phyloP scores from a whole-genome alignment of 2,797 vertebrate genomes.

The Sebastes taczanowskii region DNA sequence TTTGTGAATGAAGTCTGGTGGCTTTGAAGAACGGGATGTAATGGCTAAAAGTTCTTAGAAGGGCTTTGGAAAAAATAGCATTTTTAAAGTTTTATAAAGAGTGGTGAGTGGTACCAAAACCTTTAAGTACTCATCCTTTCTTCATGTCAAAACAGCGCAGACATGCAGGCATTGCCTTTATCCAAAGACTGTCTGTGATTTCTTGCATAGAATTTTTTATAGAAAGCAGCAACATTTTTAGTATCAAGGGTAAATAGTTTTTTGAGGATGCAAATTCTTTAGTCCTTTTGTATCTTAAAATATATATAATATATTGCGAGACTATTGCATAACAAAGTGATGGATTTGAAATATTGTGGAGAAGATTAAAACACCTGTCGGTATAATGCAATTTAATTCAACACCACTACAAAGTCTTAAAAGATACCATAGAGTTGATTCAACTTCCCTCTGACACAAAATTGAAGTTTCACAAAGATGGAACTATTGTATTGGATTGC shows the following conservation, averaged over 20 bases:
- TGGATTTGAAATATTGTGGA: background rate
- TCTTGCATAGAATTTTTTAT: background rate
- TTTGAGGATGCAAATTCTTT: background rate
- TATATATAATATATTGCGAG: background rate
- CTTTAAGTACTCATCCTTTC: too few relatives aligned
- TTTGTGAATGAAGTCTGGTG: too few relatives aligned
- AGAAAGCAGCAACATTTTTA: background rate
- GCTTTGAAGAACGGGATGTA: rapidly evolving
- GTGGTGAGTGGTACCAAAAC: too few relatives aligned
- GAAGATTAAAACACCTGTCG: background rate
- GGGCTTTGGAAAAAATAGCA: too few relatives aligned
- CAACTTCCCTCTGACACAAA: background rate
- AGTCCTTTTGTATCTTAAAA: background rate
- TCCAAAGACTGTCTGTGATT: background rate
- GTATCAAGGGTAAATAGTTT: background rate
- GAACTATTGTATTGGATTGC: background rate
- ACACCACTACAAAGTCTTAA: too few relatives aligned
- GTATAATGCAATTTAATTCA: background rate
- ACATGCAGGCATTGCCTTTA: too few relatives aligned
- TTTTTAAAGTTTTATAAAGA: too few relatives aligned
- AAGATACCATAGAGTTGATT: background rate
- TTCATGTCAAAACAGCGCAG: too few relatives aligned
- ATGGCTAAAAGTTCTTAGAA: too few relatives aligned
- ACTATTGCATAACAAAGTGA: background rate
- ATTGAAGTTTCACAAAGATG: background rate